A percentile compares a stretch with the other conserved stretches of the same genome.
Conservation (phyloP, 2,113 vertebrate species). For the Oncorhynchus mykiss region DNA sequence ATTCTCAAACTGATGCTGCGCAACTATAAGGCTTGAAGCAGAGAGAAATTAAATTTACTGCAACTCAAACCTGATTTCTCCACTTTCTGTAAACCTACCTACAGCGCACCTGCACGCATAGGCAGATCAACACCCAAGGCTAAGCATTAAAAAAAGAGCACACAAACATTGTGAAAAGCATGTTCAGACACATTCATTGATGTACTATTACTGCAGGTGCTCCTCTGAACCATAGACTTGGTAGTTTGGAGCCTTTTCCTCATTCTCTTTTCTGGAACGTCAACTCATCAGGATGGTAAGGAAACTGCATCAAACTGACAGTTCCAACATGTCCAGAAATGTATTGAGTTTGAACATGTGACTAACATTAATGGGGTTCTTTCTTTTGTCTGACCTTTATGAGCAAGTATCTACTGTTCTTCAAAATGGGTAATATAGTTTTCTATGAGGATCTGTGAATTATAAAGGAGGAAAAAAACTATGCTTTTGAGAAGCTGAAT, state of each 20-base stretch:
- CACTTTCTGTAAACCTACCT: conserved; percentile 1
- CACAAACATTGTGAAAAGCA: conserved; percentile 35
- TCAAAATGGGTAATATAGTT: no score
- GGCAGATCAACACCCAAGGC: conserved; percentile 7
- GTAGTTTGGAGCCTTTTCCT: neutral
- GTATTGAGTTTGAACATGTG: no score
- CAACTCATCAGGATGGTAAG: neutral
- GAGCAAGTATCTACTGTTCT: no score
- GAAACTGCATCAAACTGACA: neutral
- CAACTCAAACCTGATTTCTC: neutral
- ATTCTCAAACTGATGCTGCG: conserved; percentile 25
- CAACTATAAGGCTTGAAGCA: no score
- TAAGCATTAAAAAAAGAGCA: conserved; percentile 28
- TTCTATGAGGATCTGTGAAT: no score
- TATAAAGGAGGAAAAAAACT: no score
- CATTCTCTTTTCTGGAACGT: conserved; percentile 18
- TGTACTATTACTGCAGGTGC: neutral
- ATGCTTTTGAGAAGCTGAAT: no score
- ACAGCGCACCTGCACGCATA: conserved; percentile 13
- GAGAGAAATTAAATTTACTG: no score
- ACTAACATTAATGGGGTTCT: no score
- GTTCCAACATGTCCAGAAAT: conserved; percentile 33
- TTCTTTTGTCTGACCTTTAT: no score
- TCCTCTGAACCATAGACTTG: neutral
- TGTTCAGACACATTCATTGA: conserved; percentile 60